Base-by-base conservation (phyloP, 1,140 invertebrate genomes). In the Pseudobourletiella spinata region DNA sequence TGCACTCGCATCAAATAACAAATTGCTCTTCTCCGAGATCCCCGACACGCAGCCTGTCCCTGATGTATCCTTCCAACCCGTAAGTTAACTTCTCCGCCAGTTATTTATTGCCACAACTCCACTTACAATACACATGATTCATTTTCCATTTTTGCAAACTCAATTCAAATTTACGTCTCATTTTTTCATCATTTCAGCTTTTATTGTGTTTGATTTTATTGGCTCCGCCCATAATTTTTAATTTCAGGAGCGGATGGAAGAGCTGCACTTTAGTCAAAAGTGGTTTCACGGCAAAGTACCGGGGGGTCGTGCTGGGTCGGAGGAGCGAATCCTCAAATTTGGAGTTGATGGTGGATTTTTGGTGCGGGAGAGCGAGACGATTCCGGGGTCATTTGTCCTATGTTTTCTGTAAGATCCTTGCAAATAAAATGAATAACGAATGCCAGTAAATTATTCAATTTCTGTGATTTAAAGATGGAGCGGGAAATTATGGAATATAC, bases 1-100 rank as follows among this genome's bases (percentile, higher is more conserved):
- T 76, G 88, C 95, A 16, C 75, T 98, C 16, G 94, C 89, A 0
- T n/a, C n/a, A n/a, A 81, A 88, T 57, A 86, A 85, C 67, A 91
- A 92, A 73, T 76, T 97, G 30, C 91, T 87, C 71, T 97, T 94
- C 74, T 90, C 86, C 1, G 86, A 89, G 57, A 74, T 75, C 11
- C 46, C 46, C 8, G 24, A 48, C 8, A 48, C 6, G 16, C 46
- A 42, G 16, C 18, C 16, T 15, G 16, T 18, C 46, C 24, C 46
- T 14, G 35, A 14, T 18, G 35, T 14, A 14, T 14, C 14, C 11
- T 14, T 14, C 18, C 18, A 14, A 42, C 11, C 35, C 14, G 35
- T 42, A 18, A 42, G 35, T 42, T 42, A n/a, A n/a, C n/a, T n/a
- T n/a, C n/a, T n/a, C n/a, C n/a, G n/a, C n/a, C n/a, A n/a, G n/a